Conservation (phyloP, 2,113 vertebrate genomes). For the Pachypanchax playfairii region DNA sequence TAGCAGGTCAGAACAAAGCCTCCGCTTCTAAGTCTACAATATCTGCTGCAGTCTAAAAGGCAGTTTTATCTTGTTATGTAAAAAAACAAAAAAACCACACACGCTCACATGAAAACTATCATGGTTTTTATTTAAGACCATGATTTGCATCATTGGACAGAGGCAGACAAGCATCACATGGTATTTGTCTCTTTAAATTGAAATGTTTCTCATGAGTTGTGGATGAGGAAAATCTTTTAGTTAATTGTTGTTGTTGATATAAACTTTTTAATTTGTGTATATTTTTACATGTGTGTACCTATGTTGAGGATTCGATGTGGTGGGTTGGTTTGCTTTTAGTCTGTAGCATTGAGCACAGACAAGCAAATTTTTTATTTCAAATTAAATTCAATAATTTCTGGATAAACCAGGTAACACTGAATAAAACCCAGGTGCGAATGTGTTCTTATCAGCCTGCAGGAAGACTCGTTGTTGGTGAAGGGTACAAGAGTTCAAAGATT, state of each 20-base stretch:
- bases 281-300: not conserved
- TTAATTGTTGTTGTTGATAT: too few species aligned
- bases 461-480: not conserved
- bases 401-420: too few species aligned
- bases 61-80: constrained; percentile 9
- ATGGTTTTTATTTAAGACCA: constrained; percentile 8
- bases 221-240: not conserved
- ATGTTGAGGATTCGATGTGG: not conserved
- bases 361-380: too few species aligned
- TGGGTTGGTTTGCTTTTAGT: constrained; percentile 16
- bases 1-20: constrained; percentile 11
- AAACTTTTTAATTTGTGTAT: not conserved
- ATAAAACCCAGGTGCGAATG: constrained; percentile 13
- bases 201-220: not conserved
- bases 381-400: too few species aligned
- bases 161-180: constrained; percentile 20
- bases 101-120: constrained; percentile 27
- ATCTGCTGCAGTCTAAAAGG: constrained; percentile 10
- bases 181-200: constrained; percentile 6
- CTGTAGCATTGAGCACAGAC: too few species aligned
- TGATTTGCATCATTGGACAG: constrained; percentile 10
- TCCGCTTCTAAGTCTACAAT: not conserved
- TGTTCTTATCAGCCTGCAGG: constrained; percentile 9
- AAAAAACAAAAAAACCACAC: not conserved
- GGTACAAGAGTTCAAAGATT: constrained; percentile 27